Base-by-base conservation (phyloP, 1,140 invertebrate genomes). In the Sminthurinus signatus region DNA sequence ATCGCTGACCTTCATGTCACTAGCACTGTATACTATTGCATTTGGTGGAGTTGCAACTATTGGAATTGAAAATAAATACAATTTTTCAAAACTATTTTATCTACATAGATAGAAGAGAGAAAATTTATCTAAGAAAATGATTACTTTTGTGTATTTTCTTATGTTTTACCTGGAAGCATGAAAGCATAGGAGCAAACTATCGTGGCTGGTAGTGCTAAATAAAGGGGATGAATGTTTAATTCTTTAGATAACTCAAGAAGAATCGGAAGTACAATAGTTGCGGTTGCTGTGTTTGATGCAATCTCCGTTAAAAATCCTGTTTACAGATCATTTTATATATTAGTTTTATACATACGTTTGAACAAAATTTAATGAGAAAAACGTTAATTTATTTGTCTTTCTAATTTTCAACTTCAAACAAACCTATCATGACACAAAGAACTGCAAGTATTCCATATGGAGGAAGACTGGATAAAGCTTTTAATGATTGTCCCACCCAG, bases 11-110 rank as follows among this genome's bases (percentile, higher is more conserved):
- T 67, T 67, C 61, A 70, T 63, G 19, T 70, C 55, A 12, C 64
- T 54, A 1, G 68, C 68, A 15, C 60, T 48, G 23, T 66, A 69
- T 1, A 69, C 68, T 15, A 97, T 90, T 1, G 94, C 93, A 78
- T 97, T 97, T 21, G 93, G 93, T 4, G 93, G 91, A 1, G 87
- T 88, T 19, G 85, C 85, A 1, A 93, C 89, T 1, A 92, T 91
- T 73, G 89, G 75, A 79, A 88, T 85, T 36, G 32, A 36, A 36
- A n/a, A n/a, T n/a, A n/a, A n/a, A n/a, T n/a, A n/a, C n/a, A n/a
- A n/a, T n/a, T n/a, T n/a, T n/a, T n/a, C n/a, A n/a, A n/a, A n/a
- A n/a, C n/a, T n/a, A n/a, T n/a, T n/a, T n/a, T n/a, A n/a, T n/a
- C n/a, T n/a, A n/a, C n/a, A n/a, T n/a, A n/a, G n/a, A n/a, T n/a